Conservation (phyloP, 2,888 invertebrate genomes). For the Heteromurus nitidus region DNA sequence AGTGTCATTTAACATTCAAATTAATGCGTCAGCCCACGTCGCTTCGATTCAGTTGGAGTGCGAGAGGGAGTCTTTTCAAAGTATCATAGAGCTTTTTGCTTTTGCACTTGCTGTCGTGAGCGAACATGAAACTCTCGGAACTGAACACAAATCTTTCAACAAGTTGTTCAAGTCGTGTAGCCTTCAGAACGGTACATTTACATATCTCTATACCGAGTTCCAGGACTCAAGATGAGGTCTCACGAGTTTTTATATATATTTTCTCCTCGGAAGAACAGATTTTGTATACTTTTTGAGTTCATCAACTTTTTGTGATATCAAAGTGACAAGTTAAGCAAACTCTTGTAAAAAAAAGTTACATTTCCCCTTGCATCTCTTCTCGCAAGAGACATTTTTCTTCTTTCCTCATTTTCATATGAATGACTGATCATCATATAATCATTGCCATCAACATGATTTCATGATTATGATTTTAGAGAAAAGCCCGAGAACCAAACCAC, state of each 20-base stretch:
- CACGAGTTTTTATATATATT: background rate
- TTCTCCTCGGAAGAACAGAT: background rate
- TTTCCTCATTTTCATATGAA: constrained; percentile 37
- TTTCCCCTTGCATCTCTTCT: too few relatives aligned
- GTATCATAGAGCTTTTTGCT: too few relatives aligned
- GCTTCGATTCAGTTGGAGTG: background rate
- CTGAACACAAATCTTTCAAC: constrained; percentile 41
- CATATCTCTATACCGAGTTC: background rate
- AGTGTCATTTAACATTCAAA: constrained; percentile 55
- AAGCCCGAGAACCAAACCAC: background rate
- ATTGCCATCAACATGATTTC: constrained; percentile 1
- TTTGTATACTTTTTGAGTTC: constrained; percentile 4
- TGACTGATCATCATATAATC: constrained; percentile 18
- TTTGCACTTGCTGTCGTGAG: too few relatives aligned
- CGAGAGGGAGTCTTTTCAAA: background rate
- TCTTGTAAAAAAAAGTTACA: too few relatives aligned
- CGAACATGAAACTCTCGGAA: too few relatives aligned
- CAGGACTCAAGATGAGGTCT: background rate
- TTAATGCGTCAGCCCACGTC: constrained; percentile 52
- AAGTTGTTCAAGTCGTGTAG: constrained; percentile 35
- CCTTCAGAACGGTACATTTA: too few relatives aligned
- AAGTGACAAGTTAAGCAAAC: too few relatives aligned
- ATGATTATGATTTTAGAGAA: constrained; percentile 5
- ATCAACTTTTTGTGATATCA: constrained; percentile 34
- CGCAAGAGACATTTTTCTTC: too few relatives aligned